Evolutionary conservation across 2,113 vertebrate genomes (phyloP).

Genomic region (Platichthys stellatus): DNA sequence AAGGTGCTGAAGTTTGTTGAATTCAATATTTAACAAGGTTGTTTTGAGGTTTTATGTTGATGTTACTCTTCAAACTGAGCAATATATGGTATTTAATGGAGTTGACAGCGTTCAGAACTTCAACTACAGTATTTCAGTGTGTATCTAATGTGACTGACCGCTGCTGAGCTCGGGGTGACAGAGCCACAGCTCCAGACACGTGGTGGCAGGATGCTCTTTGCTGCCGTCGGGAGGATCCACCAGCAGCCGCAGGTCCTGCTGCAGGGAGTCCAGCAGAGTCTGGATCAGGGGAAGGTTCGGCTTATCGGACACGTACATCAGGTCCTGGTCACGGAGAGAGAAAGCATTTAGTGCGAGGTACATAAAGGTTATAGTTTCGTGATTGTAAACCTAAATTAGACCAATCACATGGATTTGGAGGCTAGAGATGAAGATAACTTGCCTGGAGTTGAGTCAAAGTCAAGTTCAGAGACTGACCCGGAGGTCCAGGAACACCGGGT

Average conservation of each 20-base stretch:
- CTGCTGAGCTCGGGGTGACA: slow-evolving; percentile 84
- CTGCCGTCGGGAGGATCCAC: slow-evolving; percentile 86
- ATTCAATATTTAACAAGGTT: too few relatives aligned
- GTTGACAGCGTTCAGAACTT: too few relatives aligned
- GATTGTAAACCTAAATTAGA: too few relatives aligned
- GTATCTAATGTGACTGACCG: slow-evolving; percentile 69
- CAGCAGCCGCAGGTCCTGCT: slow-evolving; percentile 82
- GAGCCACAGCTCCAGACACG: slow-evolving; percentile 90
- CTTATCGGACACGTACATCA: slow-evolving; percentile 83
- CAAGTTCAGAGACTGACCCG: slow-evolving; percentile 73
- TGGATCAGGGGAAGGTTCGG: slow-evolving; percentile 80
- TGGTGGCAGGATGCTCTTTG: slow-evolving; percentile 84
- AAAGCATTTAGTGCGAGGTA: background rate
- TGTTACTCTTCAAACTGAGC: too few relatives aligned
- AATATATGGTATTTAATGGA: too few relatives aligned
- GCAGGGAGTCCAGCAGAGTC: slow-evolving; percentile 82
- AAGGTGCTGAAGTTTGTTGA: too few relatives aligned
- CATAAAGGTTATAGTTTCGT: background rate
- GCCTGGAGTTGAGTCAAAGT: slow-evolving; percentile 84
- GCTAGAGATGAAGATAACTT: slow-evolving; percentile 30
- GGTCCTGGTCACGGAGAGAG: slow-evolving; percentile 66
- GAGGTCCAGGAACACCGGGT: slow-evolving; percentile 84
- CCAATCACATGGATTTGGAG: background rate
- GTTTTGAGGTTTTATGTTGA: too few relatives aligned
- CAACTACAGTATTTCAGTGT: too few relatives aligned